Evolutionary conservation across 2,113 vertebrate species (phyloP).

Genomic region (Jacana jacana): DNA sequence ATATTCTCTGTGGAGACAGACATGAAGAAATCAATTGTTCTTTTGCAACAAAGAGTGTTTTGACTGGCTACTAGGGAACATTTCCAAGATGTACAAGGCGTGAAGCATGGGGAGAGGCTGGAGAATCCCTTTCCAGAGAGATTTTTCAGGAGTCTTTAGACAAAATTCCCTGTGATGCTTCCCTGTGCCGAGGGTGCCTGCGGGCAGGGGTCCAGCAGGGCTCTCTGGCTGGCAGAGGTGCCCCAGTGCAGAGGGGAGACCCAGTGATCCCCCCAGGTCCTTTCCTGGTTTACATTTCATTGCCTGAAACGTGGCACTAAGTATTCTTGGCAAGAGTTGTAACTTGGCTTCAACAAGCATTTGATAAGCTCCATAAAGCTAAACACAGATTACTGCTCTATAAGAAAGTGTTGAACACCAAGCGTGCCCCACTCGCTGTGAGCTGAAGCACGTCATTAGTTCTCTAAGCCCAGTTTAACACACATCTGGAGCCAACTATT

Average conservation of each 20-base stretch:
- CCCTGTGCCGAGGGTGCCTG: not conserved
- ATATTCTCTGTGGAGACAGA: not conserved
- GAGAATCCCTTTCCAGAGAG: not conserved
- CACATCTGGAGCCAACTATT: not conserved
- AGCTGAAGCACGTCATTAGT: not conserved
- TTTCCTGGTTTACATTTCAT: not conserved
- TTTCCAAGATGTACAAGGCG: not conserved
- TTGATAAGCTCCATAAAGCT: constrained; percentile 27
- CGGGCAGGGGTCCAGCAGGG: fast-evolving
- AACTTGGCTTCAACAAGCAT: constrained; percentile 1
- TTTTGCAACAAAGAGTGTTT: constrained; percentile 33
- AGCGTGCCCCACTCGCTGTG: constrained; percentile 12
- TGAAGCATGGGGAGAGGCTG: not conserved
- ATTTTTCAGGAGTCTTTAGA: not conserved
- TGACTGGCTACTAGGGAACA: not conserved
- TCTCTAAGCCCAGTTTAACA: not conserved
- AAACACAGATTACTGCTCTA: constrained; percentile 4
- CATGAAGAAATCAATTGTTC: not conserved
- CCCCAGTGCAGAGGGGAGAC: not conserved
- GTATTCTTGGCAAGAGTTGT: not conserved
- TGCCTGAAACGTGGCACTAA: not conserved
- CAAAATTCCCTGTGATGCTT: not conserved
- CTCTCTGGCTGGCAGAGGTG: not conserved
- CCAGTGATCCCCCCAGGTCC: not conserved
- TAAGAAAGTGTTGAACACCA: constrained; percentile 59